Percentiles rank a stretch among this genome's conserved stretches.
Evolutionary conservation across 1,140 invertebrate species (phyloP).

Genomic region (Zaprionus gabonicus): DNA sequence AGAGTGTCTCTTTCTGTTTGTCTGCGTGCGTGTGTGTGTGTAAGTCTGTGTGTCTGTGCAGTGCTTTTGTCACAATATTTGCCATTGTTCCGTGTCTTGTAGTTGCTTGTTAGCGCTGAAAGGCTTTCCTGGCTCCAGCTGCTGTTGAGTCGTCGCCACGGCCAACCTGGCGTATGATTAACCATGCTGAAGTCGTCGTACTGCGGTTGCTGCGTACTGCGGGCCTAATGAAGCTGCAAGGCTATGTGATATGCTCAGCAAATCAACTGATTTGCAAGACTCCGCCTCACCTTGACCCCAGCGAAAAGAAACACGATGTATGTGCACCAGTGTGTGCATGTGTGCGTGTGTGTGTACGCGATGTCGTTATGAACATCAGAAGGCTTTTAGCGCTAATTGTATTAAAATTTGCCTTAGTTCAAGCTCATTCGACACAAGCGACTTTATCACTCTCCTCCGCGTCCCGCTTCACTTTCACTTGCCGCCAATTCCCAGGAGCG

Average conservation of each 20-base stretch:
- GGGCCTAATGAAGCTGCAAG: slow-evolving; percentile 68
- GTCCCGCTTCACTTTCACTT: slow-evolving; percentile 26
- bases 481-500: slow-evolving; percentile 30
- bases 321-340: neutral
- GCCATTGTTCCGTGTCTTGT: slow-evolving; percentile 54
- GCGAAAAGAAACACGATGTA: neutral
- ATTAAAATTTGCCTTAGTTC: slow-evolving; percentile 18
- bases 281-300: slow-evolving; percentile 60
- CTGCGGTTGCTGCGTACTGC: slow-evolving; percentile 59
- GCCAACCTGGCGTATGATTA: slow-evolving; percentile 75
- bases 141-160: slow-evolving; percentile 43
- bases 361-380: slow-evolving; percentile 55
- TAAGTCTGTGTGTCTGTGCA: slow-evolving; percentile 4
- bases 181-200: slow-evolving; percentile 63
- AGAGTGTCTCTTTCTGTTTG: slow-evolving; percentile 13
- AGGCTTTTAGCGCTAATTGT: slow-evolving; percentile 66
- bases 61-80: slow-evolving; percentile 77
- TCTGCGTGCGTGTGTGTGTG: neutral
- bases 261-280: slow-evolving; percentile 25
- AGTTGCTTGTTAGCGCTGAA: slow-evolving; percentile 70
- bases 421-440: slow-evolving; percentile 3
- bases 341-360: slow-evolving; percentile 12
- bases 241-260: slow-evolving; percentile 20
- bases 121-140: slow-evolving; percentile 54
- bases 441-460: slow-evolving; percentile 14